Evolutionary conservation across 2,113 vertebrate species (phyloP).

Genomic region (Nerophis lumbriciformis): DNA sequence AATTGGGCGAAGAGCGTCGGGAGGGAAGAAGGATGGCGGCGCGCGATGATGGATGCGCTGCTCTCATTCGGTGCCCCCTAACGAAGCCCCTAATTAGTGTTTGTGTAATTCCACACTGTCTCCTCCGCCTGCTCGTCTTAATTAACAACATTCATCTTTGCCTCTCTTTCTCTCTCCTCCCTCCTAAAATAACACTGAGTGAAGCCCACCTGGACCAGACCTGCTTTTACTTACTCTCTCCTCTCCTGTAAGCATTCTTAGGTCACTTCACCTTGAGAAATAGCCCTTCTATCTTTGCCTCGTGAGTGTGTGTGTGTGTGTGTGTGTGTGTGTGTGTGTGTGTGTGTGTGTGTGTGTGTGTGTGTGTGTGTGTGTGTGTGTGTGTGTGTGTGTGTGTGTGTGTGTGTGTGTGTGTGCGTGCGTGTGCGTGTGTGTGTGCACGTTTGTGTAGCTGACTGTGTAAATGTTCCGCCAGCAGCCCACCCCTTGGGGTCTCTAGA

Average conservation of each 20-base stretch:
- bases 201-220: constrained; percentile 77
- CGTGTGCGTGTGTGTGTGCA: not conserved
- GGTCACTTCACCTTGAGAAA: constrained; percentile 32
- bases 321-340: not conserved
- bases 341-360: not conserved
- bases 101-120: constrained; percentile 84
- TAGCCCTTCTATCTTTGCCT: constrained; percentile 1
- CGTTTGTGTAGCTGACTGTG: constrained; percentile 24
- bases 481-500: constrained; percentile 43
- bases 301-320: not conserved
- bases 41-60: constrained; percentile 75
- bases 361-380: not conserved
- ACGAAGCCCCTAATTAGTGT: constrained; percentile 83
- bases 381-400: not conserved
- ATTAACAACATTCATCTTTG: constrained; percentile 83
- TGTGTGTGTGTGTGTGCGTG: not conserved
- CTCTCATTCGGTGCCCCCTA: constrained; percentile 77
- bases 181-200: constrained; percentile 77
- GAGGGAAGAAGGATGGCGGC: constrained; percentile 39
- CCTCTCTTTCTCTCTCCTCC: constrained; percentile 67
- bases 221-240: constrained; percentile 68
- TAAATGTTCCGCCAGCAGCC: constrained; percentile 30
- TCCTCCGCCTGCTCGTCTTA: constrained; percentile 80
- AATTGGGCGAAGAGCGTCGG: constrained; percentile 30
- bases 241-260: constrained; percentile 21